phyloP scores from a whole-genome alignment of 1,140 invertebrate species.

The Mesaphorura yosii region DNA sequence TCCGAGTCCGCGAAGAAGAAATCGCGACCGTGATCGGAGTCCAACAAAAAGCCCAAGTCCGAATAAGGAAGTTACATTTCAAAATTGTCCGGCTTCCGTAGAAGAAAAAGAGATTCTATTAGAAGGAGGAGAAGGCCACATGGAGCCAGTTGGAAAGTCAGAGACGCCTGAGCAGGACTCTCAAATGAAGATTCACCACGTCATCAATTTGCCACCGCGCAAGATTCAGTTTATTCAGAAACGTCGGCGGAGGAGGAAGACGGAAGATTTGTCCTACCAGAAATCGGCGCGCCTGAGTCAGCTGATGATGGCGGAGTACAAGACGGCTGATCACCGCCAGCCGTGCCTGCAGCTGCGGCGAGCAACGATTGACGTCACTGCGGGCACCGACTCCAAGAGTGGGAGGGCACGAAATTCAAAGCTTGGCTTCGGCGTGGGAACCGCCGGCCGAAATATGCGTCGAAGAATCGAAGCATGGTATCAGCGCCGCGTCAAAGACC shows the following conservation, averaged over 20 bases:
- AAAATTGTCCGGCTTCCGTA: no score
- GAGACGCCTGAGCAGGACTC: no score
- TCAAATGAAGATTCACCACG: constrained; percentile 23
- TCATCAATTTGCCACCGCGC: constrained; percentile 23
- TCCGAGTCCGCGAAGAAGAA: no score
- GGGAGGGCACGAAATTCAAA: neutral
- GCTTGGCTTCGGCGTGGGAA: constrained; percentile 8
- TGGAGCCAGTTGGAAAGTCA: no score
- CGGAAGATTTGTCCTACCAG: constrained; percentile 19
- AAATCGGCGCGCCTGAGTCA: constrained; percentile 23
- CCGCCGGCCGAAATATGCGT: constrained; percentile 6
- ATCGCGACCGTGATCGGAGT: no score
- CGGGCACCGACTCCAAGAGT: neutral
- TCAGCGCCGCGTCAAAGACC: constrained; percentile 18
- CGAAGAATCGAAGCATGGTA: constrained; percentile 26
- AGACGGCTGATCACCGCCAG: constrained; percentile 7
- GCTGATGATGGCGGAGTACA: constrained; percentile 25
- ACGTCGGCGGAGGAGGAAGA: constrained; percentile 1
- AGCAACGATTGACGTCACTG: neutral
- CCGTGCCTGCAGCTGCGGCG: neutral
- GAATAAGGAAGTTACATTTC: no score
- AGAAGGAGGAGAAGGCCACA: no score
- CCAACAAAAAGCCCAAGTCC: no score
- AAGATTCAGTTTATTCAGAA: constrained; percentile 12
- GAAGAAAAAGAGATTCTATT: no score